phyloP scores from a whole-genome alignment of 2,888 invertebrate genomes.

The Enchytraeus crypticus region DNA sequence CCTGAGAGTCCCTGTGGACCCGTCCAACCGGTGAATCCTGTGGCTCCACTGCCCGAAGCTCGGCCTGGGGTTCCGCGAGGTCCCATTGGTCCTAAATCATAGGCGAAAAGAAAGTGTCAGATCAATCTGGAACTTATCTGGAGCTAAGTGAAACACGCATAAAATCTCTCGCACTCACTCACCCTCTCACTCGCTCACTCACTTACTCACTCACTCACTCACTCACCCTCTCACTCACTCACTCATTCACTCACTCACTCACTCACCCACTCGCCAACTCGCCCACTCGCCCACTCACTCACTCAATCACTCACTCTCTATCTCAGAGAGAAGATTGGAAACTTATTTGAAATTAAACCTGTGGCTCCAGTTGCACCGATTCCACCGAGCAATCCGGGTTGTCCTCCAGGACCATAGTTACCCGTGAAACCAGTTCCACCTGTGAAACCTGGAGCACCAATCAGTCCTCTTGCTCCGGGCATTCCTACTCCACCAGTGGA shows the following conservation, averaged over 20 bases:
- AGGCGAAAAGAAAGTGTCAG: too few species aligned
- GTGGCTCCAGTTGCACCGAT: neutral
- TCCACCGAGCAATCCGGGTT: too few species aligned
- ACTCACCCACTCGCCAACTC: slow-evolving; percentile 2
- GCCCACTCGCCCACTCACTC: too few species aligned
- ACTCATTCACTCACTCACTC: too few species aligned
- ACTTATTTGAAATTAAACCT: neutral
- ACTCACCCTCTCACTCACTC: too few species aligned
- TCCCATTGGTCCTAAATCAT: too few species aligned
- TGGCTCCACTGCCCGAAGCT: too few species aligned
- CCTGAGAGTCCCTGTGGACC: slow-evolving; percentile 8
- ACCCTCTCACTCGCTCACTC: slow-evolving; percentile 3
- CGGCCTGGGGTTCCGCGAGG: too few species aligned
- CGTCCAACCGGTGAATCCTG: slow-evolving; percentile 4
- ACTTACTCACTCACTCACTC: too few species aligned
- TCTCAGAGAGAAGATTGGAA: neutral
- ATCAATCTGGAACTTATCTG: neutral
- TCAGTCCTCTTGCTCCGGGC: slow-evolving; percentile 6
- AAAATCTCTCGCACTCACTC: slow-evolving; percentile 9
- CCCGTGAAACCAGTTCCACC: slow-evolving; percentile 2
- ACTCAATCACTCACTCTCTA: too few species aligned
- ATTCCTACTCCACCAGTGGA: slow-evolving; percentile 1
- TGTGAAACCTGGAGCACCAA: slow-evolving; percentile 6
- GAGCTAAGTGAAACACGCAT: neutral
- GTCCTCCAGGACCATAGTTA: neutral